Conservation (phyloP, 2,797 vertebrate genomes). For the Brachyalestes nurse region DNA sequence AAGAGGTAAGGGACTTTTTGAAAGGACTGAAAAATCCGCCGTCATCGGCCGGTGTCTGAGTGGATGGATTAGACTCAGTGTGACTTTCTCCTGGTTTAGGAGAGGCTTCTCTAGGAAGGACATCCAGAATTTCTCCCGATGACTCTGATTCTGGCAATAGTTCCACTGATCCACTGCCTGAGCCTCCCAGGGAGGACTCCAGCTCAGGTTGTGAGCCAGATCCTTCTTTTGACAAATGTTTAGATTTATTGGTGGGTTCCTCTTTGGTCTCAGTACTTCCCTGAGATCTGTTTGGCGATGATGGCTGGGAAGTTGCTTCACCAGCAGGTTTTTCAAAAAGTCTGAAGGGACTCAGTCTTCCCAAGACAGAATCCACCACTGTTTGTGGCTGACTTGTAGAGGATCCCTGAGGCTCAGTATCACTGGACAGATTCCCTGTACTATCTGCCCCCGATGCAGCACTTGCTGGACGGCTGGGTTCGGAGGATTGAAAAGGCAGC, state of each 20-base stretch:
- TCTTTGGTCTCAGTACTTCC: constrained; percentile 62
- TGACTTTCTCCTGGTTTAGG: constrained; percentile 60
- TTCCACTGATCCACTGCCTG: constrained; percentile 76
- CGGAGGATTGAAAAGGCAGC: constrained; percentile 73
- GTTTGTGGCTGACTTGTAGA: constrained; percentile 73
- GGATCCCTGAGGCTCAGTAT: constrained; percentile 53
- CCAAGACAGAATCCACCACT: constrained; percentile 86
- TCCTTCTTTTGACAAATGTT: constrained; percentile 52
- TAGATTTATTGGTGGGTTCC: constrained; percentile 50
- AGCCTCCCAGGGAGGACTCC: constrained; percentile 67
- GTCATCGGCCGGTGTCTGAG: constrained; percentile 64
- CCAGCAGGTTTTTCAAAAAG: constrained; percentile 79
- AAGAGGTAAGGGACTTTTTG: constrained; percentile 88
- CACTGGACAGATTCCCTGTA: constrained; percentile 49
- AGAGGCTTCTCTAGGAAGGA: constrained; percentile 67
- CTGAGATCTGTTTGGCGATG: constrained; percentile 64
- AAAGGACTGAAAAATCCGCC: constrained; percentile 89
- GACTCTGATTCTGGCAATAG: constrained; percentile 80
- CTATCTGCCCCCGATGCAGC: constrained; percentile 51
- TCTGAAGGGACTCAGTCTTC: constrained; percentile 86
- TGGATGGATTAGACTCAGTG: constrained; percentile 55
- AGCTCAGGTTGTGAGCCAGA: constrained; percentile 61
- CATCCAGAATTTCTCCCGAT: constrained; percentile 77
- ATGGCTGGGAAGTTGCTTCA: constrained; percentile 69
- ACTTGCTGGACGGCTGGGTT: constrained; percentile 61